A percentile compares a stretch with the other conserved stretches of the same genome.
Conservation (phyloP, 2,113 vertebrate species). For the Dolichotis patagonum region DNA sequence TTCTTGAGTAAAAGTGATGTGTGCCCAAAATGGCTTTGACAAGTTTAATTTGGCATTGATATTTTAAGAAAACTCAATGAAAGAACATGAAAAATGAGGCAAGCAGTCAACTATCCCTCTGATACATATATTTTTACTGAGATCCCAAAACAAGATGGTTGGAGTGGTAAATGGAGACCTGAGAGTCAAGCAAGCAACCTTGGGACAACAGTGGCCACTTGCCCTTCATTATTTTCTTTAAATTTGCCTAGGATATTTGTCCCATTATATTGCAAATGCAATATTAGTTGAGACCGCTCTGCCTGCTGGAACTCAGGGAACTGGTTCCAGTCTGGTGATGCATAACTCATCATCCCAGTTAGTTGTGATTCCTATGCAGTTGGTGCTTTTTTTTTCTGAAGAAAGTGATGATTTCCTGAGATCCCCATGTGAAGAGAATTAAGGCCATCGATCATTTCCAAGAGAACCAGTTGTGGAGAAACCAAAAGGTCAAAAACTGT, state of each 20-base stretch:
- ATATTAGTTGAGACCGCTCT: neutral
- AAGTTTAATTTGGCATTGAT: neutral
- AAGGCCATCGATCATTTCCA: constrained; percentile 47
- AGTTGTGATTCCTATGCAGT: constrained; percentile 5
- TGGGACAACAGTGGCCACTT: neutral
- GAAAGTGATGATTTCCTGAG: neutral
- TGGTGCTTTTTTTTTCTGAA: neutral
- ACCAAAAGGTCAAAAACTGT: constrained; percentile 54
- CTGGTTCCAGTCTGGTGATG: neutral
- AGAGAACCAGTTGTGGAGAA: neutral
- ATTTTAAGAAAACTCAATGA: neutral
- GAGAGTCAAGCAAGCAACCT: neutral
- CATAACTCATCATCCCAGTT: neutral
- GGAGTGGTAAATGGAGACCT: neutral
- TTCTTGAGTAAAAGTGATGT: neutral
- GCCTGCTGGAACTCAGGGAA: neutral
- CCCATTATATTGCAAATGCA: neutral
- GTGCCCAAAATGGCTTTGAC: neutral
- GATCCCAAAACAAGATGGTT: neutral
- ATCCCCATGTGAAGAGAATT: constrained; percentile 28
- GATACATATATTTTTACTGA: neutral
- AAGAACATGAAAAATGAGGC: neutral
- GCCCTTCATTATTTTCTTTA: neutral
- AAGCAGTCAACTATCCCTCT: neutral
- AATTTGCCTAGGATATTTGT: neutral